These are phyloP conservation scores for Pandemis corylana DNA, from an alignment of 2,888 invertebrate species.

Conservation along the genomic window DNA sequence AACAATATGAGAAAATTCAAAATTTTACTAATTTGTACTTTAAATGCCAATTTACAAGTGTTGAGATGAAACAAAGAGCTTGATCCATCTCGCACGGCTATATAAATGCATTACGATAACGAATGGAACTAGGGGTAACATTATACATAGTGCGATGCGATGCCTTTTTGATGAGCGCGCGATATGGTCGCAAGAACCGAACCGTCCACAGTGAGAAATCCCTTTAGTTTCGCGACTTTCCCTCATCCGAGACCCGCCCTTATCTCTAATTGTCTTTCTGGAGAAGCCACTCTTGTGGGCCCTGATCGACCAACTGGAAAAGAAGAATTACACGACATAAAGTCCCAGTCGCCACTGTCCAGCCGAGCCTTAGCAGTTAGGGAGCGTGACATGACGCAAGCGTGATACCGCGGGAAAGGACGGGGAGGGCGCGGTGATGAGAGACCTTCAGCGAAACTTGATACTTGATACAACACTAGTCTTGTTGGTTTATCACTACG, in stretches of 20 bases:
- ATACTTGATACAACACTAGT: slow-evolving; percentile 60
- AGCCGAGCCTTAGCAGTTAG: slow-evolving; percentile 75
- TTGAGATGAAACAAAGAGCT: slow-evolving; percentile 77
- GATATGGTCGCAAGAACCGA: slow-evolving; percentile 75
- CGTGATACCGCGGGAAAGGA: slow-evolving; percentile 66
- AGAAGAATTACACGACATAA: slow-evolving; percentile 83
- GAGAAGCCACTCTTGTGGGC: slow-evolving; percentile 85
- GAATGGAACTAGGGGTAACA: slow-evolving; percentile 76
- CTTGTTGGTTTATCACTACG: slow-evolving; percentile 80
- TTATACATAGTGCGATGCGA: slow-evolving; percentile 83
- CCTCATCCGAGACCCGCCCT: slow-evolving; percentile 80
- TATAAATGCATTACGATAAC: slow-evolving; percentile 72
- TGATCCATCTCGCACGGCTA: slow-evolving; percentile 79
- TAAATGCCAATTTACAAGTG: slow-evolving; percentile 84
- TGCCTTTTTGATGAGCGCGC: slow-evolving; percentile 83
- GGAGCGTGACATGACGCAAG: slow-evolving; percentile 81
- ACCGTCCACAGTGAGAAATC: slow-evolving; percentile 83
- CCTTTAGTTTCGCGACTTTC: slow-evolving; percentile 83
- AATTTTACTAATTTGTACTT: slow-evolving; percentile 85
- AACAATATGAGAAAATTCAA: slow-evolving; percentile 83
- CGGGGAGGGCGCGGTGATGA: slow-evolving; percentile 67
- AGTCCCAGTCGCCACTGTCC: slow-evolving; percentile 79
- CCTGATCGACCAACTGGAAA: slow-evolving; percentile 85
- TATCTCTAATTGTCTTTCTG: slow-evolving; percentile 85
- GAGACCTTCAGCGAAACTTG: slow-evolving; percentile 84